A percentile compares a stretch with the other conserved stretches of the same genome.
Conservation (phyloP, 2,797 vertebrate genomes). For the Percopsis omiscomaycus region DNA sequence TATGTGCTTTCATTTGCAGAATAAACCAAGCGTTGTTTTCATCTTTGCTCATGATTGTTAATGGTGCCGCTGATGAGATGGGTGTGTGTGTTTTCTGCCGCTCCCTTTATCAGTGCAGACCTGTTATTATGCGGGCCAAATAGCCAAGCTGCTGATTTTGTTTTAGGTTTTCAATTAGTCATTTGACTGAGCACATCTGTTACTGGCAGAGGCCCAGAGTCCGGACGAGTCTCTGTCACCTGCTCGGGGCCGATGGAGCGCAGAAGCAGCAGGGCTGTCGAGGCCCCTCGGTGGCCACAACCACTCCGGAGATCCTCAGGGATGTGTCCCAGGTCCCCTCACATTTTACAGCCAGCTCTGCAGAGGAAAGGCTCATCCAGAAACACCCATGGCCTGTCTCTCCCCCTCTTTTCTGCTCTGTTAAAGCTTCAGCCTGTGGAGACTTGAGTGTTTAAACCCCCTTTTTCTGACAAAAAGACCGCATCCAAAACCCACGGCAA, state of each 20-base stretch:
- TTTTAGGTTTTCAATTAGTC: constrained; percentile 99
- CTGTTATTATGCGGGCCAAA: constrained; percentile 98
- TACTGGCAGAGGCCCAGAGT: constrained; percentile 90
- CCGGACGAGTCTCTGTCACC: constrained; percentile 85
- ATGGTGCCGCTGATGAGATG: constrained; percentile 97
- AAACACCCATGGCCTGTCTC: constrained; percentile 64
- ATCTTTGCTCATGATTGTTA: constrained; percentile 99
- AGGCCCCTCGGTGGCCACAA: constrained; percentile 77
- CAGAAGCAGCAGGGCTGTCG: constrained; percentile 81
- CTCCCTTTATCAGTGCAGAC: constrained; percentile 87
- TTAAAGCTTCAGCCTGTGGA: constrained; percentile 60
- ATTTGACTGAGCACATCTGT: constrained; percentile 99
- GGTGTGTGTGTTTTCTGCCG: constrained; percentile 79
- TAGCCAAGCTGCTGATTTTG: constrained; percentile 97
- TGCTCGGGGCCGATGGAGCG: constrained; percentile 85
- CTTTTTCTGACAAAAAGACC: constrained; percentile 48
- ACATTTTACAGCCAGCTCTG: constrained; percentile 75
- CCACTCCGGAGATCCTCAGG: constrained; percentile 87
- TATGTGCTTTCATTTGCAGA: constrained; percentile 99
- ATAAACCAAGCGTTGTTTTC: constrained; percentile 99
- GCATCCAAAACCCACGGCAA: constrained; percentile 46
- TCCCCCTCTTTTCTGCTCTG: constrained; percentile 57
- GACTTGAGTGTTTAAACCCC: constrained; percentile 59
- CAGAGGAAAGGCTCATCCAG: constrained; percentile 68
- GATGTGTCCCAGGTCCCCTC: constrained; percentile 77